Evolutionary conservation across 2,888 invertebrate genomes (phyloP), one percentile per base, ranked within the genome.

Genomic region (Mycalesis mineus): DNA sequence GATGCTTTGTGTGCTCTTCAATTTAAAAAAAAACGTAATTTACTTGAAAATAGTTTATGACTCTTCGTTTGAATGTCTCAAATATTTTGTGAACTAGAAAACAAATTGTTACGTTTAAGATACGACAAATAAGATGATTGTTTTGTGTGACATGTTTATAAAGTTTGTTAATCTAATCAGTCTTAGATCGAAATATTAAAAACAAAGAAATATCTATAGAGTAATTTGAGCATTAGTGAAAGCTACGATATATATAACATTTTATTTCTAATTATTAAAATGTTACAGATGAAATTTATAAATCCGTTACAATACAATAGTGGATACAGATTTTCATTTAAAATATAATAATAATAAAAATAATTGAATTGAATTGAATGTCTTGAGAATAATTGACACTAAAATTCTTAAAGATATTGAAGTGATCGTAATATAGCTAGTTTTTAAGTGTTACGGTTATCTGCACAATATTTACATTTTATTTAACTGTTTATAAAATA

Each of bases 161-260:
- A 41, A 50, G 55, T 71, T 74, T 75, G 79, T 83, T 74, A 84
- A 74, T 84, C 86, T 87, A 87, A 80, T 88, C 87, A 88, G 87
- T 88, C 87, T 88, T 88, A 83, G 81, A 80, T 84, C 73, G 82
- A 85, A 80, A 79, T 73, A 75, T 79, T 50, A 41, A 55, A 58
- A 58, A 55, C 50, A 58, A 47, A 42, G 11, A 52, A 41, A 37
- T 48, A 60, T 48, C 57, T 57, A 62, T 53, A 58, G 45, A 44
- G 14, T 57, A 40, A 52, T 62, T 55, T 62, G 60, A 62, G 62
- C 62, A 60, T 60, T 55, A 57, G 47, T 57, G 51, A 55, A 57
- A 57, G 54, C 55, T 60, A 57, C 40, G 51, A 51, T 31, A 13
- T 28, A 39, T 36, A 11, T 36, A 15, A 11, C 17, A 36, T 17